Conservation (phyloP, 1,140 invertebrate genomes). For the Drosophila obscura region DNA sequence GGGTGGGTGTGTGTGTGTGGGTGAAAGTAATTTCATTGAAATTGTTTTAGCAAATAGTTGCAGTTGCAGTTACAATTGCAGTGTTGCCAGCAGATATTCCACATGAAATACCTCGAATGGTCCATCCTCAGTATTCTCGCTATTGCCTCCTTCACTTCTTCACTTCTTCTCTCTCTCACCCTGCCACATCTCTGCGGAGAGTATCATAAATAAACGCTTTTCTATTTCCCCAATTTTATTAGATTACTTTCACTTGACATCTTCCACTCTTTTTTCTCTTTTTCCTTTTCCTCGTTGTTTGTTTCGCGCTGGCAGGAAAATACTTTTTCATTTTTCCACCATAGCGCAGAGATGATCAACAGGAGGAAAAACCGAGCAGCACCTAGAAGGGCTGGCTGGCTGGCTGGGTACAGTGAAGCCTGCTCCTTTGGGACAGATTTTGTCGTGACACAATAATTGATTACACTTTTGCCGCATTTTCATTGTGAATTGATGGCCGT, state of each 20-base stretch:
- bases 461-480: constrained; percentile 17
- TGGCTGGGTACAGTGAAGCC: too few species aligned
- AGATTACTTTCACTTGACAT: constrained; percentile 50
- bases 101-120: constrained; percentile 36
- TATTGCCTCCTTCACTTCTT: neutral
- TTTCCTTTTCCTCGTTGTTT: constrained; percentile 7
- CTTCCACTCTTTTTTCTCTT: constrained; percentile 24
- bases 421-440: constrained; percentile 6
- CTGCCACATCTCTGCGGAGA: neutral
- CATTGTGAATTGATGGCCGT: constrained; percentile 50
- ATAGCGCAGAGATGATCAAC: neutral
- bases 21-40: constrained; percentile 52
- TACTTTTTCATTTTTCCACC: constrained; percentile 45
- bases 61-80: constrained; percentile 55
- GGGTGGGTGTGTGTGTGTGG: constrained; percentile 14
- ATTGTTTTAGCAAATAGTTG: constrained; percentile 62
- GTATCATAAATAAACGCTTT: constrained; percentile 52
- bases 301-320: neutral
- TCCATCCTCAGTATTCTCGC: too few species aligned
- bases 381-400: too few species aligned
- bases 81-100: constrained; percentile 47
- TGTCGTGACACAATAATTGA: constrained; percentile 56
- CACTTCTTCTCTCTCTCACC: neutral
- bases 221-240: constrained; percentile 21
- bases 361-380: neutral